Evolutionary conservation across 2,888 invertebrate species (phyloP).

Genomic region (Ophraella communa): DNA sequence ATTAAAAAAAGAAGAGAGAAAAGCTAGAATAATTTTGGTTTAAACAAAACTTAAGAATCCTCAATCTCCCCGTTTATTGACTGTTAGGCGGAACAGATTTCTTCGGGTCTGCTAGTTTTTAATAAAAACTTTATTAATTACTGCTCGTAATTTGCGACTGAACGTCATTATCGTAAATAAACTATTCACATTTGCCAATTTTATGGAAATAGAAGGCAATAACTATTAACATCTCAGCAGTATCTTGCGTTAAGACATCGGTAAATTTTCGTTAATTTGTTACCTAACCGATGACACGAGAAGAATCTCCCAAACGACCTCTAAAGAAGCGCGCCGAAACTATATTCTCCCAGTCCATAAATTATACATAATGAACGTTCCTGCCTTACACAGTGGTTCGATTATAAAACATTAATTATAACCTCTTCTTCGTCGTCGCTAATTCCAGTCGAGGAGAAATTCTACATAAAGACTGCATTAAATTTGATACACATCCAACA

Average conservation of each 20-base stretch:
- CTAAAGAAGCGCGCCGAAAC: conserved; percentile 42
- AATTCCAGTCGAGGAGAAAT: conserved; percentile 48
- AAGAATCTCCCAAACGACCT: conserved; percentile 17
- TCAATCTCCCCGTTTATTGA: too few species aligned
- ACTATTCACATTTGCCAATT: neutral
- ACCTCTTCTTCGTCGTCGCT: conserved; percentile 55
- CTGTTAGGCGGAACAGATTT: too few species aligned
- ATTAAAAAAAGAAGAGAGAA: too few species aligned
- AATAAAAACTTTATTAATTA: too few species aligned
- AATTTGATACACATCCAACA: conserved; percentile 50
- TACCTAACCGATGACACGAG: conserved; percentile 22
- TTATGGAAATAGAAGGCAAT: neutral
- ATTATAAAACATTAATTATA: conserved; percentile 60
- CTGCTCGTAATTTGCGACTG: too few species aligned
- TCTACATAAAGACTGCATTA: conserved; percentile 54
- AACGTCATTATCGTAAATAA: too few species aligned
- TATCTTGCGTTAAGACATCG: neutral
- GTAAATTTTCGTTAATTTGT: conserved; percentile 22
- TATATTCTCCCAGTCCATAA: conserved; percentile 50
- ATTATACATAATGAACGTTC: conserved; percentile 58
- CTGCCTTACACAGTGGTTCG: conserved; percentile 57
- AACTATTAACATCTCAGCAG: neutral
- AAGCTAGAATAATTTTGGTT: too few species aligned
- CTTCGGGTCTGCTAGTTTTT: too few species aligned
- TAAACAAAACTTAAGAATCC: too few species aligned